Evolutionary conservation across 1,140 invertebrate species (phyloP).

Genomic region (Lasaia peninsularis): DNA sequence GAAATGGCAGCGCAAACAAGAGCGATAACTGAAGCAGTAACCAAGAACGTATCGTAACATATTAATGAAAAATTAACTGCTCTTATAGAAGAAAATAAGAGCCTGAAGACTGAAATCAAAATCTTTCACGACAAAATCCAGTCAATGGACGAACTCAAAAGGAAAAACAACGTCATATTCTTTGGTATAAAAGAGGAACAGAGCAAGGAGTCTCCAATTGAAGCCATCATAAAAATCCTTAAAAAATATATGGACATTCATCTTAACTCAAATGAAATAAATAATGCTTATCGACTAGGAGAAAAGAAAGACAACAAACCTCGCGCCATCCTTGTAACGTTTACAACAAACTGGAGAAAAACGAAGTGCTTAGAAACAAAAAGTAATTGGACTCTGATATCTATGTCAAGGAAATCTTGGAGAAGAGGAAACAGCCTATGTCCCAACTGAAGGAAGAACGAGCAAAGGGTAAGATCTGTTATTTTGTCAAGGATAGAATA

Average conservation of each 20-base stretch:
- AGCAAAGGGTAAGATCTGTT: conserved; percentile 7
- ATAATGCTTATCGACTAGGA: conserved; percentile 11
- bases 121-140: conserved; percentile 10
- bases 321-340: conserved; percentile 6
- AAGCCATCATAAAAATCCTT: neutral
- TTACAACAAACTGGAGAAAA: conserved; percentile 17
- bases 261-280: conserved; percentile 7
- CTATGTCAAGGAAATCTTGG: conserved; percentile 10
- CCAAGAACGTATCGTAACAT: conserved; percentile 10
- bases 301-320: conserved; percentile 13
- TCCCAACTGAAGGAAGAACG: conserved; percentile 12
- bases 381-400: conserved; percentile 14
- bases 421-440: conserved; percentile 11
- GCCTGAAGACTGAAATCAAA: neutral
- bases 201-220: neutral
- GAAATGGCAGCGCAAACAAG: conserved; percentile 15
- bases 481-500: conserved; percentile 10
- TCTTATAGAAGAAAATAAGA: conserved; percentile 10
- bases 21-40: conserved; percentile 9
- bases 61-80: neutral
- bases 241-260: conserved; percentile 2
- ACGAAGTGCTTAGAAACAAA: conserved; percentile 14
- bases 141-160: conserved; percentile 6
- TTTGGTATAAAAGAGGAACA: conserved; percentile 9
- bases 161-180: conserved; percentile 13